Base-by-base conservation (phyloP, 2,113 vertebrate genomes). In the Scytalopus superciliaris region DNA sequence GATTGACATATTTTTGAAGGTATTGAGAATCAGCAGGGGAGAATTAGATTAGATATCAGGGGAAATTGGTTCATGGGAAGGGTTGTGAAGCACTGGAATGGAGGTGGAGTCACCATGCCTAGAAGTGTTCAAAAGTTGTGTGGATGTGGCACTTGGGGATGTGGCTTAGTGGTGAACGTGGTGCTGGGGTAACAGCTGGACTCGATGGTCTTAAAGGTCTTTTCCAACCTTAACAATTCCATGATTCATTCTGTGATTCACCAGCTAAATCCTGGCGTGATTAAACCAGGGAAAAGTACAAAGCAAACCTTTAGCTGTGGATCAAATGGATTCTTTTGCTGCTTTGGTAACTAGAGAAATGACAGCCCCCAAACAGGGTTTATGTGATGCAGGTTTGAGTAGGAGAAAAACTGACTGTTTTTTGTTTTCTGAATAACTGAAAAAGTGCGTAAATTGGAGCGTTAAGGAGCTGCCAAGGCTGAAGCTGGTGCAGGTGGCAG, bases 121-220 rank as follows among this genome's bases (percentile, higher is more conserved):
- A 55, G 47, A 39, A 23, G 1, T 47, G 47, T 19, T 39, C 39
- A 1, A 4, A 16, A 23, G 16, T 1, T 8, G 6, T 14, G 8
- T 33, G 64, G 39, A 28, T 62, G 74, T 47, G 74, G 23, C 39
- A 40, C n/a, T n/a, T 6, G 1, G 37, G 74, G 47, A 33, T 19
- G 0, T 2, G 55, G 8, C 19, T 23, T 19, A 7, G 64, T 55
- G 64, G 18, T 62, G 64, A 64, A 25, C 3, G 4, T 24, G 16
- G 3, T n/a, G 40, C 66, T 35, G 85, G 49, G 40, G 25, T 56
- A 42, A 14, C 53, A 49, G n/a, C 12, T 56, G 49, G 66, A 42
- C 75, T 31, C 35, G 56, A 4, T 50, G 31, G 22, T 70, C 56
- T 30, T 7, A 14, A 40, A 25, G 75, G 75, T 22, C 24, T 35